Conservation (phyloP, 1,140 invertebrate genomes). For the Nasonia vitripennis region DNA sequence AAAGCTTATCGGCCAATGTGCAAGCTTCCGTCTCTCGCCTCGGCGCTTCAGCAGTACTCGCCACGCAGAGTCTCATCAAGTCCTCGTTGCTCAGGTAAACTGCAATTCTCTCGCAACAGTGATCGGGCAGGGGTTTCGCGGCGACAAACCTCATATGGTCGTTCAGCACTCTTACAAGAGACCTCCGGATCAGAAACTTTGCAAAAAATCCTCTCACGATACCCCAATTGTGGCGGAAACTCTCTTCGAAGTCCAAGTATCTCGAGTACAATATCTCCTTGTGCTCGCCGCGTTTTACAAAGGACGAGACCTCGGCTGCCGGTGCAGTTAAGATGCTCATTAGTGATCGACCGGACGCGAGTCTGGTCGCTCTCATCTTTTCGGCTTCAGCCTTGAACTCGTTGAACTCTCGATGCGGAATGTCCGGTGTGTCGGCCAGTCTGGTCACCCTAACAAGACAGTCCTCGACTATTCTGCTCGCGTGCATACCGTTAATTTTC, state of each 20-base stretch:
- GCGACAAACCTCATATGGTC: not conserved
- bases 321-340: too few species aligned
- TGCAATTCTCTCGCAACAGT: constrained; percentile 13
- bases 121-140: not conserved
- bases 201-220: constrained; percentile 7
- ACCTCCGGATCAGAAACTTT: not conserved
- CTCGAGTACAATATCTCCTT: too few species aligned
- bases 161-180: not conserved
- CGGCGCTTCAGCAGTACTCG: not conserved
- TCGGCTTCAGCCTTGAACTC: not conserved
- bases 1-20: not conserved
- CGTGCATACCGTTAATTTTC: not conserved
- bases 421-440: too few species aligned
- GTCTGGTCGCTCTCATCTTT: not conserved
- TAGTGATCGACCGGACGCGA: too few species aligned
- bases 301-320: too few species aligned
- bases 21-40: not conserved
- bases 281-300: too few species aligned
- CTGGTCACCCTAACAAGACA: not conserved
- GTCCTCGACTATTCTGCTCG: not conserved
- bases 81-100: constrained; percentile 20
- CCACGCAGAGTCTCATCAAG: not conserved
- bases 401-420: too few species aligned
- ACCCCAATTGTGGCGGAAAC: not conserved
- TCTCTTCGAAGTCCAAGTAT: not conserved